Conservation (phyloP, 2,888 invertebrate genomes). For the Limenitis arthemis region DNA sequence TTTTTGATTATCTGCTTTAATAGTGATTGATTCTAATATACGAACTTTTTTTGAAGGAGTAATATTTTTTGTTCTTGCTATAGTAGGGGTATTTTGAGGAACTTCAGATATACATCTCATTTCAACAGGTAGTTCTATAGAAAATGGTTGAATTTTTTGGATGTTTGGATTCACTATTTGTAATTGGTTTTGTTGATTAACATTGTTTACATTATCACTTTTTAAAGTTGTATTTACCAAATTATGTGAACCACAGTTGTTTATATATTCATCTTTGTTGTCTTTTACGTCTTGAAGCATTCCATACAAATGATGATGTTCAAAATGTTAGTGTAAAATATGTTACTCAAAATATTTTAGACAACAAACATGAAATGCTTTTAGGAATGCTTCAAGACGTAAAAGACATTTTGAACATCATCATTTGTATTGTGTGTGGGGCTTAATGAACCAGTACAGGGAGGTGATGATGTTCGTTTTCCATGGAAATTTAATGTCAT, state of each 20-base stretch:
- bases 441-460: constrained; percentile 31
- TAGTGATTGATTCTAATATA: constrained; percentile 51
- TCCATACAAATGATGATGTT: no score
- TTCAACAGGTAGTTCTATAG: constrained; percentile 39
- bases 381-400: no score
- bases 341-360: constrained; percentile 34
- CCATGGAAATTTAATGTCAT: constrained; percentile 8
- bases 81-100: constrained; percentile 15
- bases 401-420: constrained; percentile 23
- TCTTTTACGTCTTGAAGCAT: constrained; percentile 44
- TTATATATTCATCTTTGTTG: constrained; percentile 28
- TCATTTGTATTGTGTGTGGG: constrained; percentile 34
- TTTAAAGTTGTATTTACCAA: background rate
- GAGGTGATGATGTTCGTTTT: constrained; percentile 27
- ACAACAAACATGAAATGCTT: constrained; percentile 43
- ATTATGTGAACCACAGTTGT: constrained; percentile 12
- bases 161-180: constrained; percentile 8
- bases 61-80: constrained; percentile 31
- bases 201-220: constrained; percentile 2
- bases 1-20: constrained; percentile 30
- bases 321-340: constrained; percentile 23
- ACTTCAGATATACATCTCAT: constrained; percentile 30
- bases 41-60: constrained; percentile 49
- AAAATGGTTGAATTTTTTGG: constrained; percentile 28
- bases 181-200: constrained; percentile 14